Evolutionary conservation across 2,888 invertebrate species (phyloP).

Genomic region (Euphydryas editha): DNA sequence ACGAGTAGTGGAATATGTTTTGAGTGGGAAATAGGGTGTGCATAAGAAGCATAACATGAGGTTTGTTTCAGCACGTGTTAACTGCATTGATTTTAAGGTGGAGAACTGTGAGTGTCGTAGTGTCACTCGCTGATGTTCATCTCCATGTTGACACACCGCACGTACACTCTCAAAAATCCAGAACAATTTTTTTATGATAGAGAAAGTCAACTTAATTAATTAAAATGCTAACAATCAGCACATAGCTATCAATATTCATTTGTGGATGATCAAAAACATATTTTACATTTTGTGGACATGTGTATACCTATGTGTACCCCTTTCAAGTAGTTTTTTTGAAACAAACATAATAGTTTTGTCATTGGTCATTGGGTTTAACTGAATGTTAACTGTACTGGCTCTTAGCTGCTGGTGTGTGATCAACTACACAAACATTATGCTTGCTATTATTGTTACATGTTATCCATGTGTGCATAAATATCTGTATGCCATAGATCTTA

Average conservation of each 20-base stretch:
- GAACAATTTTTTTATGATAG: constrained; percentile 59
- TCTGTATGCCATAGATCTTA: constrained; percentile 31
- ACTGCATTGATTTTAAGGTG: constrained; percentile 85
- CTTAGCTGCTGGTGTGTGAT: constrained; percentile 11
- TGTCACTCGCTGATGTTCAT: constrained; percentile 76
- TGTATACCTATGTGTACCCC: constrained; percentile 4
- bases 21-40: constrained; percentile 58
- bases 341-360: background rate
- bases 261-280: constrained; percentile 14
- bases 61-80: constrained; percentile 84
- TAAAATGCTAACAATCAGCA: constrained; percentile 13
- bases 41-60: constrained; percentile 73
- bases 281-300: constrained; percentile 8
- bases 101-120: constrained; percentile 84
- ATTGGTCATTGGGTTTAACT: constrained; percentile 23
- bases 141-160: constrained; percentile 78
- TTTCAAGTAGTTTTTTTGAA: background rate
- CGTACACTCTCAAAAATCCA: constrained; percentile 68
- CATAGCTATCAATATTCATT: constrained; percentile 19
- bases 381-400: constrained; percentile 16
- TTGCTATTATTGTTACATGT: constrained; percentile 23
- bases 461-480: constrained; percentile 22
- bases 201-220: background rate
- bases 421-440: constrained; percentile 15
- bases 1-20: constrained; percentile 34